Evolutionary conservation across 2,113 vertebrate species (phyloP), one percentile per base, ranked within the genome.

Genomic region (Rallus limicola): DNA sequence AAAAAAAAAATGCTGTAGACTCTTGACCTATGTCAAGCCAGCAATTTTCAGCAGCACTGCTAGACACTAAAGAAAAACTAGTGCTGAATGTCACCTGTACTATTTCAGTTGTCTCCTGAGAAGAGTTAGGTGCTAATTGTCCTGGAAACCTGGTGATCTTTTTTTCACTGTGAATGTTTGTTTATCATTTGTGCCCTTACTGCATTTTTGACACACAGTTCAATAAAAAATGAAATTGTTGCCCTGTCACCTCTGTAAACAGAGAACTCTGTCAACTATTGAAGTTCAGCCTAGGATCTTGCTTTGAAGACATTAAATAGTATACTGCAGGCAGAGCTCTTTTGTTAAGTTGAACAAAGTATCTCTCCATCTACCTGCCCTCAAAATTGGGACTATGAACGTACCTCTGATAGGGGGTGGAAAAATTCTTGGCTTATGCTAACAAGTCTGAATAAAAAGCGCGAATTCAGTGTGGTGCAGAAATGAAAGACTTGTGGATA

Each of bases 151-250:
- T 15, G 9, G 11, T 68, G 24, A 59, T 64, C n/a, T 92, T 5
- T 77, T 95, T 89, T 84, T 70, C 42, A 76, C 28, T 59, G 33
- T 74, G 64, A 69, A 70, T 79, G 24, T 84, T 94, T 76, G 29
- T 50, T 94, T 87, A 81, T 55, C 21, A 50, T 84, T 91, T 83
- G 36, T 69, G 26, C 23, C 69, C 62, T 65, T 90, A 29, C 67
- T 78, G 44, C 63, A 93, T 77, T 96, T 97, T 82, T 92, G 58
- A 96, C 85, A 33, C 10, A 72, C 17, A 11, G 20, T 50, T 92
- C 56, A 84, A 36, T 88, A 93, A 92, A 90, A 92, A 92, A 93
- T 62, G 19, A 71, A 92, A 81, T 77, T 75, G 53, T 86, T 68
- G 34, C 53, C 25, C 28, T 75, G 28, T 88, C 76, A 94, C 12